These are phyloP conservation scores for Rhinichthys klamathensis DNA, from an alignment of 2,113 vertebrate species.

Conservation along the genomic window DNA sequence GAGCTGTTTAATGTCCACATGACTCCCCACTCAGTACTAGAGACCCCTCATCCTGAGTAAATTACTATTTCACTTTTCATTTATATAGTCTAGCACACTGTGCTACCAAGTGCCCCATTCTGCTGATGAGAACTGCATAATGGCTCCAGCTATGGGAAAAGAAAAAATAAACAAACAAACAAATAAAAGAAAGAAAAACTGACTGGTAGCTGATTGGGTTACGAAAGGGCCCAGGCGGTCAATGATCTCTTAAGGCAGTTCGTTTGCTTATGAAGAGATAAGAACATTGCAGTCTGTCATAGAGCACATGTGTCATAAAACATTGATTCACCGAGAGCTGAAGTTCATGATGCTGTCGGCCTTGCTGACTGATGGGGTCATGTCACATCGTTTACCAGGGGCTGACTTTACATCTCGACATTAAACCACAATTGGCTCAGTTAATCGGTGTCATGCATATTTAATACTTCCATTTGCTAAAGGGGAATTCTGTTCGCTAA, in stretches of 20 bases:
- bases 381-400: neutral
- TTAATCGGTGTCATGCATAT: constrained; percentile 27
- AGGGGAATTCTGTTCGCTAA: neutral
- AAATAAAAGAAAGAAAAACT: neutral
- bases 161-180: neutral
- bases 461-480: constrained; percentile 8
- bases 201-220: neutral
- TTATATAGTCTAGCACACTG: neutral
- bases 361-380: neutral
- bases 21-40: constrained; percentile 28
- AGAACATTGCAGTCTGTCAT: neutral
- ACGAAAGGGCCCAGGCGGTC: neutral
- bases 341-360: constrained; percentile 4
- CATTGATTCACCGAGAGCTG: constrained; percentile 14
- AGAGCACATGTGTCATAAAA: constrained; percentile 10
- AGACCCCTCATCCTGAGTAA: constrained; percentile 21
- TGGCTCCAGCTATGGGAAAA: constrained; percentile 3
- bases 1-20: constrained; percentile 22
- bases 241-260: neutral
- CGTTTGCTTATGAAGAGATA: neutral
- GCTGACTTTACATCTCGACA: constrained; percentile 15
- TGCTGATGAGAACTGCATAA: constrained; percentile 17
- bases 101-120: neutral
- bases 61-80: constrained; percentile 35
- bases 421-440: constrained; percentile 29